Percentiles rank a stretch among this genome's conserved stretches.
These are phyloP conservation scores for Dermochelys coriacea DNA, from an alignment of 2,797 vertebrate species.

Conservation along the genomic window DNA sequence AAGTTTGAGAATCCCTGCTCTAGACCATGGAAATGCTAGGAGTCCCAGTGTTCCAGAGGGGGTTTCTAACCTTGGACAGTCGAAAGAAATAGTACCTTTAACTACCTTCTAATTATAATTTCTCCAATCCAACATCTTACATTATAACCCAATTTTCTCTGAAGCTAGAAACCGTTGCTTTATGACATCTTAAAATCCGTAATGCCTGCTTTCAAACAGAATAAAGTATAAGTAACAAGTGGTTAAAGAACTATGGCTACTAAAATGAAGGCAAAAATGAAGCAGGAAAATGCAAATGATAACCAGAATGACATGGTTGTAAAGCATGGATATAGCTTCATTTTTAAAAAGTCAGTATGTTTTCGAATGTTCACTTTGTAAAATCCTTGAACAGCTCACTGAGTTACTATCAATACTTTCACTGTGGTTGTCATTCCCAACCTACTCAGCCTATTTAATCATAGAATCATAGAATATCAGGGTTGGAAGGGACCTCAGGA, in stretches of 20 bases:
- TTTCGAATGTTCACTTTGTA: too few relatives aligned
- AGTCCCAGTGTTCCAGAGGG: slow-evolving; percentile 6
- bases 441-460: slow-evolving; percentile 36
- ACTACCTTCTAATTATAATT: slow-evolving; percentile 1
- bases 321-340: too few relatives aligned
- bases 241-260: neutral
- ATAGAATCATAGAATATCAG: too few relatives aligned
- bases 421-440: slow-evolving; percentile 32
- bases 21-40: neutral
- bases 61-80: slow-evolving; percentile 16
- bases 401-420: neutral
- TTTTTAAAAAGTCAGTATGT: too few relatives aligned
- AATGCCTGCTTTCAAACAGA: neutral
- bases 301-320: neutral
- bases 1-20: neutral
- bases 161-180: neutral
- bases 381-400: too few relatives aligned
- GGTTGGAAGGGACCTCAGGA: too few relatives aligned
- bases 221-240: neutral
- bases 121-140: neutral
- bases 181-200: neutral
- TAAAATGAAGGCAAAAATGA: neutral
- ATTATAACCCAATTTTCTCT: neutral
- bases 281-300: neutral
- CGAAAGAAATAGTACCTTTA: slow-evolving; percentile 7